Evolutionary conservation across 2,888 invertebrate genomes (phyloP).

Genomic region (Clivina fossor): DNA sequence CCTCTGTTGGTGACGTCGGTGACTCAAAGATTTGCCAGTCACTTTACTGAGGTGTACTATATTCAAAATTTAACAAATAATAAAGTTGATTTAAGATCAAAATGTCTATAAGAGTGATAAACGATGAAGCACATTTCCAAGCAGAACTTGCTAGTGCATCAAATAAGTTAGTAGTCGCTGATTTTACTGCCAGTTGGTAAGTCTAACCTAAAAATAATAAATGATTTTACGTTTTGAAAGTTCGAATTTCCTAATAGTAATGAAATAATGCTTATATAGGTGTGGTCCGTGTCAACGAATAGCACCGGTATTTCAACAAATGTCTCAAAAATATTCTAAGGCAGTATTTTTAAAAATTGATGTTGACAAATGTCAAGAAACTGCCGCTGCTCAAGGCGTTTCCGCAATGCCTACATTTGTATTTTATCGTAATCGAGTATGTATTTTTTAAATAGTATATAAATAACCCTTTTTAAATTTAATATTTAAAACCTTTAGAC

Average conservation of each 20-base stretch:
- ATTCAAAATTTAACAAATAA: background rate
- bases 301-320: constrained; percentile 87
- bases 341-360: constrained; percentile 94
- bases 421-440: constrained; percentile 83
- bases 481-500: constrained; percentile 54
- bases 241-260: constrained; percentile 1
- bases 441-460: constrained; percentile 29
- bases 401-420: constrained; percentile 98
- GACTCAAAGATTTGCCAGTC: background rate
- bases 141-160: constrained; percentile 82
- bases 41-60: background rate
- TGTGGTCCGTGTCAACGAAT: constrained; percentile 96
- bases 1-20: too few relatives aligned
- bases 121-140: constrained; percentile 81
- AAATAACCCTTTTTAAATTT: background rate
- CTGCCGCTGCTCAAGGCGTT: constrained; percentile 84
- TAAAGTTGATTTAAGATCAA: background rate
- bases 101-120: constrained; percentile 61
- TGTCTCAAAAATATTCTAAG: constrained; percentile 83
- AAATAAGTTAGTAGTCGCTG: constrained; percentile 86
- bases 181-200: constrained; percentile 94
- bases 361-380: constrained; percentile 90
- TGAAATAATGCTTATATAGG: constrained; percentile 58
- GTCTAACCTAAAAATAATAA: constrained; percentile 40
- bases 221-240: constrained; percentile 3